Base-by-base conservation (phyloP, 35 echinoderm and acorn worm genomes). In the Ophioderma brevispina region DNA sequence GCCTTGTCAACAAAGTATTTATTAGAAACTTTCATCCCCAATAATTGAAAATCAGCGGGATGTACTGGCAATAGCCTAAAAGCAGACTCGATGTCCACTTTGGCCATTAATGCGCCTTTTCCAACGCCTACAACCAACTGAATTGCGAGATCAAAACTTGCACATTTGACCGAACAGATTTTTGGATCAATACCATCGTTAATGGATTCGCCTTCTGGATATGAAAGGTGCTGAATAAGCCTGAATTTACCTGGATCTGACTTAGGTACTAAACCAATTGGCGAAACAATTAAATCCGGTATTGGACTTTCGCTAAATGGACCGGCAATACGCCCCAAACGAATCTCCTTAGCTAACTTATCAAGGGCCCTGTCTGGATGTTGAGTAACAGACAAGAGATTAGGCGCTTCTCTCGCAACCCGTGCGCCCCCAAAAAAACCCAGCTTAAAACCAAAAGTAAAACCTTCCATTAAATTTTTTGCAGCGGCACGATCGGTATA, bases 11-110 rank as follows among this genome's bases (percentile, higher is more conserved):
- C 30, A 78, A 33, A 85, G 31, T 33, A 64, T 19, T 85, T 64
- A 52, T 55, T 35, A 19, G 35, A 31, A 77, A 88, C 37, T 32
- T 31, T 33, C n/a, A 88, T 79, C 0, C 86, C 86, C 10, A 78
- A 40, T 8, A 88, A 40, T 14, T 90, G 46, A 42, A 82, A 82
- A 82, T 90, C 78, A 32, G 35, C 78, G 1, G 88, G 88, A 59
- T 90, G 78, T 2, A 90, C 36, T 4, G 88, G 88, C 1, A 90
- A 23, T 1, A 90, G 43, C 14, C 78, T 40, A 82, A 90, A 82
- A 3, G 88, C 88, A 2, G 46, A 52, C 21, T 52, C 46, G 21
- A 90, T 82, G 43, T 90, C 88, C 0, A 78, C 13, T 75, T 90
- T 90, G 15, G 77, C 88, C 88, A 90, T 90, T 30, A 90, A 32